These are phyloP conservation scores for Carollia perspicillata DNA, from an alignment of 2,113 vertebrate genomes.

Conservation along the genomic window DNA sequence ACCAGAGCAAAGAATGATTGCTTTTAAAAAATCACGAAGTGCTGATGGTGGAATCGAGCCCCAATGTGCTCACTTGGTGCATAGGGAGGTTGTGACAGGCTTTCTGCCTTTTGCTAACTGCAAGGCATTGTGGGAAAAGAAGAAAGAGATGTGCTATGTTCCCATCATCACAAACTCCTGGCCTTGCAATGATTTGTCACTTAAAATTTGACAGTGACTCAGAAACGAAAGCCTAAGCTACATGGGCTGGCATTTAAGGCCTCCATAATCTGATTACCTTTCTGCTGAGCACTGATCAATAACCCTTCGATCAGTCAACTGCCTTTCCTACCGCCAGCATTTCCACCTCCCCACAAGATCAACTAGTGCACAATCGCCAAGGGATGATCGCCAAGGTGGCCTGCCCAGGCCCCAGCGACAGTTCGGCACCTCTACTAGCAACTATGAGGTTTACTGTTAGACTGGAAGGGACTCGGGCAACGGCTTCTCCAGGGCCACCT, in stretches of 20 bases:
- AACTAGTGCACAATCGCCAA: conserved; percentile 88
- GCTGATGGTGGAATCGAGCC: not conserved
- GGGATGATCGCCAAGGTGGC: conserved; percentile 87
- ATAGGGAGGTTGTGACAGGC: not conserved
- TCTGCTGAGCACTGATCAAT: not conserved
- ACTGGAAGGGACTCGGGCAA: conserved; percentile 87
- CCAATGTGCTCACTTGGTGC: not conserved
- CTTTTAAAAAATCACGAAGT: not conserved
- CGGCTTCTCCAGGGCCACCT: conserved; percentile 87
- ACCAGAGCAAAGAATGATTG: not conserved
- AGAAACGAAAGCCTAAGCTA: not conserved
- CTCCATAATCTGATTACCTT: not conserved
- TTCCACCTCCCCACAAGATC: conserved; percentile 78
- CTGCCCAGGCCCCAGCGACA: conserved; percentile 87
- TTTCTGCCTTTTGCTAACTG: not conserved
- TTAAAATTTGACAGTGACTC: not conserved
- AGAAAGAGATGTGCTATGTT: not conserved
- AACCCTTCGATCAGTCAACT: not conserved
- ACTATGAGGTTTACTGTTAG: conserved; percentile 84
- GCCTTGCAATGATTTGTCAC: not conserved
- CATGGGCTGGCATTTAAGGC: not conserved
- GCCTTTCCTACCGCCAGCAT: not conserved
- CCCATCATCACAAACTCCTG: not conserved
- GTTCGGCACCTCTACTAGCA: conserved; percentile 87
- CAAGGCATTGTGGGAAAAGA: not conserved